A percentile compares a stretch with the other conserved stretches of the same genome.
Evolutionary conservation across 2,797 vertebrate species (phyloP).

Genomic region (Gymnocypris eckloni): DNA sequence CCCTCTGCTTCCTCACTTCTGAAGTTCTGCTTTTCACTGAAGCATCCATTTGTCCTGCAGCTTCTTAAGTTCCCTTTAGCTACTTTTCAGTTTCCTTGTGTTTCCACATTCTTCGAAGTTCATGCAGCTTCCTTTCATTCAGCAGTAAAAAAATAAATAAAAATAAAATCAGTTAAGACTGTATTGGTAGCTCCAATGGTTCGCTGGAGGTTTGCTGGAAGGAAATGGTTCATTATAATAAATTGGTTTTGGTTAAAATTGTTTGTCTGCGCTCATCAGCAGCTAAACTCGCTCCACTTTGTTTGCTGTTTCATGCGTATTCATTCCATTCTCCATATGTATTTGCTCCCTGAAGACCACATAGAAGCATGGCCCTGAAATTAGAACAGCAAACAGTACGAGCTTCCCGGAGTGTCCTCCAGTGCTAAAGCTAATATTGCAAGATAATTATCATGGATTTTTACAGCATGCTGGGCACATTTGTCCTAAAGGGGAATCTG

Average conservation of each 20-base stretch:
- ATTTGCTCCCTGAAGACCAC: constrained; percentile 56
- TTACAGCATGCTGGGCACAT: constrained; percentile 76
- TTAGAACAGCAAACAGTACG: constrained; percentile 70
- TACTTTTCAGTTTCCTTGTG: background rate
- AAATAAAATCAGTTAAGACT: background rate
- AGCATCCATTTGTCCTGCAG: background rate
- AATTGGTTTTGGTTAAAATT: constrained; percentile 41
- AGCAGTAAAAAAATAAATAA: background rate
- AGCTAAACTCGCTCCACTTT: constrained; percentile 41
- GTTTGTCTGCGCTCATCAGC: constrained; percentile 11
- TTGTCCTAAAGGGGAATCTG: constrained; percentile 76
- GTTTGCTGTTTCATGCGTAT: constrained; percentile 54
- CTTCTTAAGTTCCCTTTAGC: background rate
- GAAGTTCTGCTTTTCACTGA: background rate
- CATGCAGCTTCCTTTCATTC: constrained; percentile 5
- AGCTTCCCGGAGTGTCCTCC: constrained; percentile 69
- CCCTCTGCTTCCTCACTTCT: background rate
- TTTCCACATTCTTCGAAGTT: background rate
- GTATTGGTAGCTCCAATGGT: background rate
- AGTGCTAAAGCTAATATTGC: constrained; percentile 79
- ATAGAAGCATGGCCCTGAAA: constrained; percentile 62
- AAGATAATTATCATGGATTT: constrained; percentile 80
- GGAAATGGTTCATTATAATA: constrained; percentile 49
- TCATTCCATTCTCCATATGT: constrained; percentile 26
- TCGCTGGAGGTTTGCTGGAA: background rate